Evolutionary conservation across 1,140 invertebrate genomes (phyloP).

Genomic region (Pseudomyrmex cubaensis): DNA sequence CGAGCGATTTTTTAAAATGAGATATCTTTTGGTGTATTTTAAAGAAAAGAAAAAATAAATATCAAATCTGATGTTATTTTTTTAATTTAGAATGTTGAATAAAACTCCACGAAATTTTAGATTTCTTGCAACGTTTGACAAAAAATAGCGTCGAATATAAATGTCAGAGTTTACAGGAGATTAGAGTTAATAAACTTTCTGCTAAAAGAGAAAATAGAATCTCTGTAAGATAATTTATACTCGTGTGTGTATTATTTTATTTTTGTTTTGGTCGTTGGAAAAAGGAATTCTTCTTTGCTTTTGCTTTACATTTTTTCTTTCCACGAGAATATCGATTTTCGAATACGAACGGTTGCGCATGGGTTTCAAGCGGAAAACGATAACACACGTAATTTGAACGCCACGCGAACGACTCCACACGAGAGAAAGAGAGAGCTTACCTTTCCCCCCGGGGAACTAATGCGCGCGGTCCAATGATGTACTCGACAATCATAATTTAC

Average conservation of each 20-base stretch:
- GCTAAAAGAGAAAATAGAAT: too few relatives aligned
- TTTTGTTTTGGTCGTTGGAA: neutral
- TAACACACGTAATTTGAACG: slow-evolving; percentile 46
- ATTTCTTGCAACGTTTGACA: too few relatives aligned
- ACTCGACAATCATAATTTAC: slow-evolving; percentile 71
- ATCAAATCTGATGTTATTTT: too few relatives aligned
- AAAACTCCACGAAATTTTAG: too few relatives aligned
- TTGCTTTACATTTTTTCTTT: neutral
- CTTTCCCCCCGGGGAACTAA: slow-evolving; percentile 49
- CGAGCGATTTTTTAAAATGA: too few relatives aligned
- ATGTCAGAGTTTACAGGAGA: too few relatives aligned
- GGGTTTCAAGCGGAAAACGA: slow-evolving; percentile 20
- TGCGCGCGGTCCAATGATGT: slow-evolving; percentile 61
- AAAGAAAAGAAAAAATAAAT: too few relatives aligned
- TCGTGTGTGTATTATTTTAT: neutral
- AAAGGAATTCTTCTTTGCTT: neutral
- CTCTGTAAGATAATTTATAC: too few relatives aligned
- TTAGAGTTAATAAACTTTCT: too few relatives aligned
- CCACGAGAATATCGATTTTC: slow-evolving; percentile 34
- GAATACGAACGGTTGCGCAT: slow-evolving; percentile 24
- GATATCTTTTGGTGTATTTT: too few relatives aligned
- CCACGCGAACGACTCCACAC: slow-evolving; percentile 38
- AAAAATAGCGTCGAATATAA: too few relatives aligned
- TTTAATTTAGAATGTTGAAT: too few relatives aligned
- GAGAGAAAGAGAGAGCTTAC: slow-evolving; percentile 34